Conservation (phyloP, 1,140 invertebrate genomes). For the Dinoponera quadriceps region DNA sequence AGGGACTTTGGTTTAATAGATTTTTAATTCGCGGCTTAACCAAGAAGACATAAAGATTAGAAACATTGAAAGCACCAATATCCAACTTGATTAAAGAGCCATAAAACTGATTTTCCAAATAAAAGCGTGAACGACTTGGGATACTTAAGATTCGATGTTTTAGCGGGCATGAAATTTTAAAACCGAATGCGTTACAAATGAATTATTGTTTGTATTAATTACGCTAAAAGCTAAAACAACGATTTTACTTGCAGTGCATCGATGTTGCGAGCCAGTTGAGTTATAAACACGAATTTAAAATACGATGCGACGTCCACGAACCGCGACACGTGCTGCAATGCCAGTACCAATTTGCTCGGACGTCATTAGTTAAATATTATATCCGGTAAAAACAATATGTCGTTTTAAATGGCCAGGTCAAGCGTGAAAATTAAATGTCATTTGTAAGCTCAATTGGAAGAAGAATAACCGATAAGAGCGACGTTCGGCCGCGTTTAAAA, state of each 20-base stretch:
- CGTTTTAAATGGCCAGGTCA: constrained; percentile 32
- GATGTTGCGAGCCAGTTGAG: neutral
- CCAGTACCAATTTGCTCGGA: constrained; percentile 27
- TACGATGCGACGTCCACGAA: neutral
- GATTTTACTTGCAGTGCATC: neutral
- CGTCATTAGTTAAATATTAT: constrained; percentile 38
- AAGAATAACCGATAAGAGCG: constrained; percentile 37
- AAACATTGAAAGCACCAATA: no score
- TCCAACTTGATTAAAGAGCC: constrained; percentile 5
- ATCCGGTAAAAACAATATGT: constrained; percentile 25
- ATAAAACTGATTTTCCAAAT: neutral
- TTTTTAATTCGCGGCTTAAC: constrained; percentile 11
- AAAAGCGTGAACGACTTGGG: neutral
- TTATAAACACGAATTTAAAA: neutral
- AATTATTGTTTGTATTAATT: neutral
- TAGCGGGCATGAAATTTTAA: neutral
- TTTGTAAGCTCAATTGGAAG: constrained; percentile 40
- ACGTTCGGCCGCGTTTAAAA: constrained; percentile 12
- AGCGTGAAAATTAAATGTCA: constrained; percentile 38
- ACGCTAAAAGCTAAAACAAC: neutral
- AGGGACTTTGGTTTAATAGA: constrained; percentile 14
- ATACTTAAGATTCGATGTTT: neutral
- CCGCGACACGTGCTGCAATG: constrained; percentile 3
- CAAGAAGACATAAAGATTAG: constrained; percentile 11
- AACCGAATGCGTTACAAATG: neutral